Evolutionary conservation across 53 echinoderm and acorn worm species (phyloP), one percentile per base, ranked within the genome.

Genomic region (Crossaster papposus): DNA sequence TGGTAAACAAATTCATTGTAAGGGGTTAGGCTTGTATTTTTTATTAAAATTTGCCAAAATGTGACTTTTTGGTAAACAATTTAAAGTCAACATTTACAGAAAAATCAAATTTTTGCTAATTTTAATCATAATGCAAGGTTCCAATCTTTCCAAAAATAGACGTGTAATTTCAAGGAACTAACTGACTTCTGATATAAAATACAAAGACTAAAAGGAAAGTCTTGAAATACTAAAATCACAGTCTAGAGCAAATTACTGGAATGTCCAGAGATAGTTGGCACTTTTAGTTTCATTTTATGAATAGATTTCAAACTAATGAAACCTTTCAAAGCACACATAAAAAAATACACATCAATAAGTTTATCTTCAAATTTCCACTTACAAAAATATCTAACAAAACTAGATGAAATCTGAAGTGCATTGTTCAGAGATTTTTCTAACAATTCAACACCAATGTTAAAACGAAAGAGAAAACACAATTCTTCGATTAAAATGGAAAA

Each of bases 311-410:
- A 68, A 68, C 28, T 65, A 26, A 82, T 14, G 28, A 82, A 8
- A 72, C 51, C 73, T 10, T 52, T 34, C 55, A 30, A 87, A 87
- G 87, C 87, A 87, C 87, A 87, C 87, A 87, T 87, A 87, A 87
- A 87, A 87, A 87, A 76, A 76, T 76, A 87, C 87, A 63, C 77
- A 75, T 75, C 62, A 77, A 77, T 87, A 63, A 82, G 32, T 65
- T 38, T 55, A 12, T 20, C 6, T 79, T 53, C 6, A 37, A 55
- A 36, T 87, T 30, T 24, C 65, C 36, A 83, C 83, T 76, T 52
- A 84, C 29, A 84, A 84, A 84, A 51, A 72, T 72, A 51, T 84
- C 70, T 15, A n/a, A 52, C 44, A 17, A 70, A 83, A 68, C 65
- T 65, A 70, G 37, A 70, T 65, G 37, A 32, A 82, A 28, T 65